Conservation (phyloP, 2,797 vertebrate species). For the Graptemys geographica region DNA sequence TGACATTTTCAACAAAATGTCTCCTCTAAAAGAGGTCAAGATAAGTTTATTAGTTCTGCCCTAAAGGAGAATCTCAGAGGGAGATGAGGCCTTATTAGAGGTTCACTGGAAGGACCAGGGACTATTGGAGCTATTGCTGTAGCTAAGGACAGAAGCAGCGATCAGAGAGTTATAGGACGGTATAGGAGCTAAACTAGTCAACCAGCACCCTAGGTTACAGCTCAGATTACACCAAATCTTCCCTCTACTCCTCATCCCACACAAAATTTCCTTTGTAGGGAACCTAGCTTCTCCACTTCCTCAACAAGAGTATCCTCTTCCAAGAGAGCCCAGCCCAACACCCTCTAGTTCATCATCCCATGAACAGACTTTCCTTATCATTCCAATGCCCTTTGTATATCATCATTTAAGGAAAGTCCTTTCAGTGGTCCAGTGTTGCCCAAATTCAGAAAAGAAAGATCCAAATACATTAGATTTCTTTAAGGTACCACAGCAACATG, state of each 20-base stretch:
- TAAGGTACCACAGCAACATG: constrained; percentile 65
- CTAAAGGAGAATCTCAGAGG: not conserved
- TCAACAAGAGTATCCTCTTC: not conserved
- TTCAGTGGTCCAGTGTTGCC: constrained; percentile 30
- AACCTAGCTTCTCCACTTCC: not conserved
- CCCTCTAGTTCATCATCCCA: not conserved
- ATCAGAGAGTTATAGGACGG: not conserved
- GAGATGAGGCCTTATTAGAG: not conserved
- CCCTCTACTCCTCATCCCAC: too few relatives aligned
- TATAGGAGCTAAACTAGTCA: too few relatives aligned
- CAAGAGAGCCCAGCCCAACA: not conserved
- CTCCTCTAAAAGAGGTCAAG: too few relatives aligned
- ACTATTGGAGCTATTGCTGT: not conserved
- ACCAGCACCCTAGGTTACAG: too few relatives aligned
- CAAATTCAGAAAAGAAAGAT: not conserved
- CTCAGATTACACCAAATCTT: too few relatives aligned
- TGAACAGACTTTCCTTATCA: not conserved
- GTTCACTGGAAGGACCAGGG: not conserved
- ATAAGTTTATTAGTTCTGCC: too few relatives aligned
- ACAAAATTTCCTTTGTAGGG: not conserved
- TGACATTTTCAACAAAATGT: too few relatives aligned
- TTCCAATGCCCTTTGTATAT: constrained; percentile 21
- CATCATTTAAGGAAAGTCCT: not conserved
- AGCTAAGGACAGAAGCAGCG: not conserved
- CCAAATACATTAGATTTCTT: constrained; percentile 62